A percentile compares a stretch with the other conserved stretches of the same genome.
These are phyloP conservation scores for Dinocampus coccinellae DNA, from an alignment of 2,888 invertebrate genomes.

Conservation along the genomic window DNA sequence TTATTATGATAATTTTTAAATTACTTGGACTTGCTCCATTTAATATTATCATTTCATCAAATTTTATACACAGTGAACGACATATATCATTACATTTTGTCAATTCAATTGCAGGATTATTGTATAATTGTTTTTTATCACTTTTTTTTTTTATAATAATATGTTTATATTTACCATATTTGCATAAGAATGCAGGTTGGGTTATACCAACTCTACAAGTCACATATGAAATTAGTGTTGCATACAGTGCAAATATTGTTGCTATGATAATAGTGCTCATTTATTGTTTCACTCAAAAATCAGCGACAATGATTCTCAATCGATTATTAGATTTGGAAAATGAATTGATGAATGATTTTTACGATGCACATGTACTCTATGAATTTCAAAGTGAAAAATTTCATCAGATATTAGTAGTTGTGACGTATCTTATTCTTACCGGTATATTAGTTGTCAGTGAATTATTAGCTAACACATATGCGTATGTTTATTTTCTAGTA, in stretches of 20 bases:
- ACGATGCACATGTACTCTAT: not conserved
- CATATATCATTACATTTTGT: not conserved
- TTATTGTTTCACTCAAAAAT: not conserved
- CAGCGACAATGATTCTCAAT: not conserved
- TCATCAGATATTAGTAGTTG: not conserved
- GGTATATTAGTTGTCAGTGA: not conserved
- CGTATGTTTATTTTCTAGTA: not conserved
- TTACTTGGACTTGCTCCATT: conserved; percentile 1
- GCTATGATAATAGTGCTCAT: not conserved
- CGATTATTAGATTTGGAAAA: not conserved
- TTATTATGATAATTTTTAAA: not conserved
- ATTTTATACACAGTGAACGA: not conserved
- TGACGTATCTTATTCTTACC: not conserved
- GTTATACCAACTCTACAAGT: not conserved
- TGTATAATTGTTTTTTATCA: not conserved
- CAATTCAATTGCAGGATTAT: not conserved
- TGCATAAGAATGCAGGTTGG: not conserved
- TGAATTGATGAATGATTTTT: not conserved
- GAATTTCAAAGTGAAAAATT: not conserved
- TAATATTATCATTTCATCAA: not conserved
- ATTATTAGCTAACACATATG: not conserved
- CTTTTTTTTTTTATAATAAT: not conserved
- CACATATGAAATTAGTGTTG: not conserved
- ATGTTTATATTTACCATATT: not conserved
- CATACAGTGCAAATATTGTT: not conserved